Conservation (phyloP, 2,888 invertebrate species). For the Ophion ellenae region DNA sequence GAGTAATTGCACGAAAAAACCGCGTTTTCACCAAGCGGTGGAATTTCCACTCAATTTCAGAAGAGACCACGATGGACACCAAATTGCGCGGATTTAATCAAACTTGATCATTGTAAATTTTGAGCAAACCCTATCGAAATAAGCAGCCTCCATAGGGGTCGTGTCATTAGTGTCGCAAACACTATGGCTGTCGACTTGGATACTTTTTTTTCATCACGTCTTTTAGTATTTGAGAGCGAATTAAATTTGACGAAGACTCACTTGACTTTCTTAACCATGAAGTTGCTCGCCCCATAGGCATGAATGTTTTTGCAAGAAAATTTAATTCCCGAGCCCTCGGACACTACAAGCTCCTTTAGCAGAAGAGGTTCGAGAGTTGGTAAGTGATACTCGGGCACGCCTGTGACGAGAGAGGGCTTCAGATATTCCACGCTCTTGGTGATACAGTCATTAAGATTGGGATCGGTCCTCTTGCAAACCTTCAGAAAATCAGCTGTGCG, state of each 20-base stretch:
- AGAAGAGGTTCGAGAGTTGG: constrained; percentile 89
- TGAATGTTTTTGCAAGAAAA: constrained; percentile 86
- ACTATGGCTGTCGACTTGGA: too few species aligned
- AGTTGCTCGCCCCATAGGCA: constrained; percentile 88
- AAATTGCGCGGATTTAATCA: background rate
- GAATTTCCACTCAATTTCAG: constrained; percentile 29
- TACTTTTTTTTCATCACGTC: background rate
- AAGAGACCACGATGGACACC: background rate
- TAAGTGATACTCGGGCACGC: constrained; percentile 88
- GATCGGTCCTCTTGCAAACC: constrained; percentile 86
- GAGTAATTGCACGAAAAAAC: background rate
- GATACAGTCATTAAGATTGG: constrained; percentile 86
- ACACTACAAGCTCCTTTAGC: constrained; percentile 86
- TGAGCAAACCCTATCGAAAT: background rate
- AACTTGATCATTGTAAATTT: background rate
- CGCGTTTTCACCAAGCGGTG: constrained; percentile 33
- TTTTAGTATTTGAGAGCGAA: background rate
- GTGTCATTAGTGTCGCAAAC: too few species aligned
- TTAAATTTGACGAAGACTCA: constrained; percentile 76
- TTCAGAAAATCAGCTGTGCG: constrained; percentile 86
- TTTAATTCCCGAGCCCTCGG: constrained; percentile 86
- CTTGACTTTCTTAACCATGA: constrained; percentile 86
- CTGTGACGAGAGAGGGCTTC: constrained; percentile 86
- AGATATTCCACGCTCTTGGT: constrained; percentile 86
- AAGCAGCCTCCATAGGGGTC: background rate